Percentiles rank a stretch among this genome's conserved stretches.
Evolutionary conservation across 2,113 vertebrate species (phyloP).

Genomic region (Abramis brama): DNA sequence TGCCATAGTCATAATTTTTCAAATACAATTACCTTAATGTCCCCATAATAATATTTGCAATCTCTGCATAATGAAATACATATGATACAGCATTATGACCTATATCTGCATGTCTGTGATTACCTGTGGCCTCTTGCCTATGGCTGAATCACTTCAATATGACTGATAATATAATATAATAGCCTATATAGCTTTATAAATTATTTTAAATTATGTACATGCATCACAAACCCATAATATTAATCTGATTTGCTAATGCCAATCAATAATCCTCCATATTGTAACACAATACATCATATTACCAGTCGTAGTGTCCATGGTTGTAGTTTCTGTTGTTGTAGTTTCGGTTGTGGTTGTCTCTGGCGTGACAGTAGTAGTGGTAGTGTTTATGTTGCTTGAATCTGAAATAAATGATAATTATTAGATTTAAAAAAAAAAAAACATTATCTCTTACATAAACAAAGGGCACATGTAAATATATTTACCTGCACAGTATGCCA

Average conservation of each 20-base stretch:
- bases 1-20: not conserved
- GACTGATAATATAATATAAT: not conserved
- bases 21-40: not conserved
- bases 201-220: not conserved
- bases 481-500: no score
- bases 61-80: not conserved
- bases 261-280: not conserved
- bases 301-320: not conserved
- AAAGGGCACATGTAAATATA: no score
- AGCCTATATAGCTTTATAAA: not conserved
- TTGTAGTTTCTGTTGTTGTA: no score
- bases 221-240: not conserved
- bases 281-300: not conserved
- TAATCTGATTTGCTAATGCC: not conserved
- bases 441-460: no score
- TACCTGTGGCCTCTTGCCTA: not conserved
- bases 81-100: not conserved
- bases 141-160: not conserved
- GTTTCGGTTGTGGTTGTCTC: not conserved
- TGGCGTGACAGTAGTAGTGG: not conserved
- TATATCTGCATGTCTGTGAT: not conserved
- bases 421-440: no score
- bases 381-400: not conserved
- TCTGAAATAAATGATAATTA: not conserved
- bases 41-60: not conserved